phyloP scores from a whole-genome alignment of 2,797 vertebrate genomes.

The Pristis pectinata region DNA sequence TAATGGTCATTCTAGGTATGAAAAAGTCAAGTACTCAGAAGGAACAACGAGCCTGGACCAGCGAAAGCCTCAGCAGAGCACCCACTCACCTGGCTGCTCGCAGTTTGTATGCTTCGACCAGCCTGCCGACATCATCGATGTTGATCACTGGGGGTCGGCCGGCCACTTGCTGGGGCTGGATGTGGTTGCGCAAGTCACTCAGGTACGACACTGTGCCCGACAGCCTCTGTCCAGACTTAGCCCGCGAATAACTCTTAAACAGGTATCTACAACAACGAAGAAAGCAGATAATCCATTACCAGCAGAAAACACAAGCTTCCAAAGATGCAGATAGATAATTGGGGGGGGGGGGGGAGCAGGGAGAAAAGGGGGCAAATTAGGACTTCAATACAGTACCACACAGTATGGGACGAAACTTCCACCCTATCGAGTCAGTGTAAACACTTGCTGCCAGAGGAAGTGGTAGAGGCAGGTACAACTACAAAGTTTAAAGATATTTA shows the following conservation, averaged over 20 bases:
- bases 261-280: conserved; percentile 66
- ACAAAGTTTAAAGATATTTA: too few relatives aligned
- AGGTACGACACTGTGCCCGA: conserved; percentile 85
- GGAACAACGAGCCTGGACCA: background rate
- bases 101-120: conserved; percentile 80
- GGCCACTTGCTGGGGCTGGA: conserved; percentile 78
- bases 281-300: background rate
- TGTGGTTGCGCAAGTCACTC: conserved; percentile 65
- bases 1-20: too few relatives aligned
- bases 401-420: background rate
- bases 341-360: too few relatives aligned
- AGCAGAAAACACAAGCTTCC: background rate
- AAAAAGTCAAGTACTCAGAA: too few relatives aligned
- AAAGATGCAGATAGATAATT: background rate
- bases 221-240: conserved; percentile 69
- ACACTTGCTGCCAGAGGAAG: background rate
- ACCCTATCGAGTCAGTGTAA: background rate
- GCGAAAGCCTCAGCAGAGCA: background rate
- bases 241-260: conserved; percentile 84
- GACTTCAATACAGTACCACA: background rate
- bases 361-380: background rate
- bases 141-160: conserved; percentile 59
- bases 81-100: conserved; percentile 78
- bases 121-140: conserved; percentile 67
- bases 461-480: too few relatives aligned